Percentiles rank a stretch among this genome's conserved stretches.
phyloP scores from a whole-genome alignment of 2,797 vertebrate species.

The Characodon lateralis region DNA sequence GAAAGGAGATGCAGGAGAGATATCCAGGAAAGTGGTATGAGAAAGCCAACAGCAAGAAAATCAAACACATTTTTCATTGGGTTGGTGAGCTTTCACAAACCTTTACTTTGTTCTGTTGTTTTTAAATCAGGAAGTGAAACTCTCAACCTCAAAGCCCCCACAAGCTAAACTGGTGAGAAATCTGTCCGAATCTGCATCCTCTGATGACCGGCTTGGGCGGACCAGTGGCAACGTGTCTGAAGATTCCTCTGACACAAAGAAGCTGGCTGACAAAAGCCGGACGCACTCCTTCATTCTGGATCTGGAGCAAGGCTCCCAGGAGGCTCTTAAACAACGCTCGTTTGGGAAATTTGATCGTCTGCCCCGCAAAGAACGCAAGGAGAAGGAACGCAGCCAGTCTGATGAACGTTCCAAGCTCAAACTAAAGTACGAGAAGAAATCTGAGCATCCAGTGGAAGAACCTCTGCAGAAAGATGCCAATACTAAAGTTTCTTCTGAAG shows the following conservation, averaged over 20 bases:
- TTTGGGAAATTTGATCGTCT: constrained; percentile 85
- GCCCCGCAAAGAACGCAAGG: constrained; percentile 85
- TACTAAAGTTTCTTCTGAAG: constrained; percentile 81
- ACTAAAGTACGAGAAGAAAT: constrained; percentile 82
- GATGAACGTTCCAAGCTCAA: constrained; percentile 89
- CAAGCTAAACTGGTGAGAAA: constrained; percentile 80
- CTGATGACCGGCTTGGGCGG: constrained; percentile 85
- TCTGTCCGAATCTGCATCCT: constrained; percentile 79
- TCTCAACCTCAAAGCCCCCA: constrained; percentile 72
- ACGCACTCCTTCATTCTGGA: constrained; percentile 84
- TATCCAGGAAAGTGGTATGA: constrained; percentile 83
- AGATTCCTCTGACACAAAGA: constrained; percentile 81
- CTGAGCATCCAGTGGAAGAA: constrained; percentile 80
- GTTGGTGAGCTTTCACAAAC: constrained; percentile 6
- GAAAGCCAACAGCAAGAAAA: neutral
- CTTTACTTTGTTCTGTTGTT: constrained; percentile 45
- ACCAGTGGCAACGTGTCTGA: constrained; percentile 78
- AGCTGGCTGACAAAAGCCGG: constrained; percentile 78
- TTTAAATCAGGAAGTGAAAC: constrained; percentile 82
- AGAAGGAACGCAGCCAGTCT: constrained; percentile 83
- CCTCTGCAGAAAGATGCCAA: constrained; percentile 76
- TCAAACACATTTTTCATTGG: neutral
- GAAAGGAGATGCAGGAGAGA: constrained; percentile 85
- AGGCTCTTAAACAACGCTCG: constrained; percentile 85
- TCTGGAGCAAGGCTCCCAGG: constrained; percentile 84